phyloP scores from a whole-genome alignment of 2,113 vertebrate genomes.

The Chaetura pelagica region DNA sequence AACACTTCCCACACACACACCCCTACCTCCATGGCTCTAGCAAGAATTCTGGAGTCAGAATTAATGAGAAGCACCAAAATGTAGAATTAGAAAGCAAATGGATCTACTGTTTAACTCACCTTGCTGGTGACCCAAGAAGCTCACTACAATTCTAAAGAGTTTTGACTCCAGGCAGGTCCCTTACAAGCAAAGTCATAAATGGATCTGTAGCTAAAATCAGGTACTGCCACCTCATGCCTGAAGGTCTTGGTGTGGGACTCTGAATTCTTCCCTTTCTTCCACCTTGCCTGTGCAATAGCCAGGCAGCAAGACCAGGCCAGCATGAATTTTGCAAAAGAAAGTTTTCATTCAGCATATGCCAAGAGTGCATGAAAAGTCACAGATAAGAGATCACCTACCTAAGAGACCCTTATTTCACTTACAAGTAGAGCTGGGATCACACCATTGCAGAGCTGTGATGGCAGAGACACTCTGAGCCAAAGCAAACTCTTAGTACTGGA shows the following conservation, averaged over 20 bases:
- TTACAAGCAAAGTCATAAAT: background rate
- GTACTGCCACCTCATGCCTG: background rate
- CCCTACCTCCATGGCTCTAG: background rate
- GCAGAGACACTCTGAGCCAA: background rate
- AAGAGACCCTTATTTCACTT: background rate
- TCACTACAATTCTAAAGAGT: background rate
- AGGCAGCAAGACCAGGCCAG: background rate
- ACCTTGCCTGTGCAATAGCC: background rate
- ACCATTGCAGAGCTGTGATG: background rate
- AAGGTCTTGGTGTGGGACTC: background rate
- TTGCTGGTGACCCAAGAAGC: background rate
- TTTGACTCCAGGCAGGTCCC: background rate
- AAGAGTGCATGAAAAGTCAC: background rate
- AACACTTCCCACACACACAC: background rate
- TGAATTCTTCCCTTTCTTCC: background rate
- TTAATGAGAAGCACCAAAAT: background rate
- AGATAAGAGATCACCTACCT: background rate
- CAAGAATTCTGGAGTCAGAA: background rate
- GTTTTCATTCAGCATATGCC: background rate
- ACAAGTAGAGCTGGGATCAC: background rate
- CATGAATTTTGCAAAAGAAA: background rate
- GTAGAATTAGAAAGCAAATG: background rate
- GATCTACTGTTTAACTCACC: background rate
- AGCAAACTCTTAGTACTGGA: background rate
- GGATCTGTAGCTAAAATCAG: background rate